Evolutionary conservation across 1,140 invertebrate species (phyloP), one percentile per base, ranked within the genome.

Genomic region (Melipona quadrifasciata): DNA sequence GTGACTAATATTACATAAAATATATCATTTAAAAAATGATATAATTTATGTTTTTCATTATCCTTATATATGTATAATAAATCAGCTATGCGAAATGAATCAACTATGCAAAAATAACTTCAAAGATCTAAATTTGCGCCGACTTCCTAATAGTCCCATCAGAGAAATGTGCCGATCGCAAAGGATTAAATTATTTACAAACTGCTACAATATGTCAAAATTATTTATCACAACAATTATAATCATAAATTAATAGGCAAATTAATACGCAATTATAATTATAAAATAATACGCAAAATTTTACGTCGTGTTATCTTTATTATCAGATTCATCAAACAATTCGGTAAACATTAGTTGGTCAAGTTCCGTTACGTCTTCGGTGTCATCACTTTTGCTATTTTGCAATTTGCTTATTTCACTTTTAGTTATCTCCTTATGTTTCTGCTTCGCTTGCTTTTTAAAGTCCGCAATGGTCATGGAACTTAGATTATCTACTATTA

Each of bases 401-500:
- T 51, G 17, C 1, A 24, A 11, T 57, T 64, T 27, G 51, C 14
- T 47, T 12, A 2, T 1, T 39, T 24, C 31, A 51, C 21, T 34
- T 24, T 82, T 31, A 21, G 27, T 58, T 57, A 17, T 51, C 12
- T 14, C 31, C 12, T 85, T 47, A 27, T 39, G 31, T 51, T 64
- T 73, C 14, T 31, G 51, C 19, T 47, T 86, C 3, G 81, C 78
- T 72, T 67, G 51, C 2, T 84, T 80, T 53, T 89, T 89, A 12
- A 89, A 78, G 3, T 76, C 64, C 0, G 24, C 58, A 6, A 89
- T 67, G 0, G 75, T 79, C 70, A 82, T 79, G 4, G 71, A 58
- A 24, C 31, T 74, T 53, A 80, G 12, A 34, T 74, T 80, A 78
- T 92, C 85, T 51, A 92, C 87, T 19, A 91, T 88, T 0, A 91